Evolutionary conservation across 2,888 invertebrate species (phyloP), one percentile per base, ranked within the genome.

Genomic region (Agrotis clavis): DNA sequence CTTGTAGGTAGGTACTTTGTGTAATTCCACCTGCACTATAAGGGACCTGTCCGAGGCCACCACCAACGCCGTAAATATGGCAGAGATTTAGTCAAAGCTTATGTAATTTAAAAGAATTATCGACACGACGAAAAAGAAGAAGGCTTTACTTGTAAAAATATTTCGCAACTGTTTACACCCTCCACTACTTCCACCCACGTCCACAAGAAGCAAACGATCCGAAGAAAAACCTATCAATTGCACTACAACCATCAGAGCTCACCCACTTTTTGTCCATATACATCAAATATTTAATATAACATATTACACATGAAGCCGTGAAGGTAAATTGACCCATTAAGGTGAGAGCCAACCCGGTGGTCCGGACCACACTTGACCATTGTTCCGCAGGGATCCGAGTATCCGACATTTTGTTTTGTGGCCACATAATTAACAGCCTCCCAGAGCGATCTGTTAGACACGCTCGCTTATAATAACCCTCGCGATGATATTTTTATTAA

Each of bases 401-500:
- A 88, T 89, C 91, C 88, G 92, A 90, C 92, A 94, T 94, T 94
- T 94, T 95, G 94, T 94, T 95, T 94, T 93, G 95, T 93, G 90
- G 93, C 90, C 92, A 93, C 94, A 93, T 96, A 95, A 96, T 96
- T 96, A 96, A 95, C 95, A 95, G 94, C 92, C 94, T 90, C 95
- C 95, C 94, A 93, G 94, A 93, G 94, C 93, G 95, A 94, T 94
- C 91, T 91, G 94, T 96, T 96, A 95, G 95, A 95, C 96, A 96
- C 96, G 95, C 95, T 96, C 94, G 91, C 88, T 93, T 93, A 92
- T 95, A 94, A 96, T 96, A 95, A 94, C 93, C 94, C 92, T 92
- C 89, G 93, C 92, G 95, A 95, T 96, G 95, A 95, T 96, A 95
- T 95, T 96, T 96, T 95, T 96, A 96, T 95, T 96, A 95, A 95